Base-by-base conservation (phyloP, 2,888 invertebrate genomes). In the Hemaris fuciformis region DNA sequence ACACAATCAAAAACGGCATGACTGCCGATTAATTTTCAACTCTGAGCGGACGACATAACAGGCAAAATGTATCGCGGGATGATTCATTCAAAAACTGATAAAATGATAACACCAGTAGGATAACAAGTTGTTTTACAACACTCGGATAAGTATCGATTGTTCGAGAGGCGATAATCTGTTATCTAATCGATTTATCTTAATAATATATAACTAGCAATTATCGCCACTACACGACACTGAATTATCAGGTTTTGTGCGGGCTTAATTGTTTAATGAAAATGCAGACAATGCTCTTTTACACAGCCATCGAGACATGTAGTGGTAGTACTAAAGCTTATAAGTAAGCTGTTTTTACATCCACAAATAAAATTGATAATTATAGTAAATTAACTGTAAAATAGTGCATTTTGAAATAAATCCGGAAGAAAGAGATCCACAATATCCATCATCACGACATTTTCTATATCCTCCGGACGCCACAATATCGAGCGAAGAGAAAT, bases 61-160 rank as follows among this genome's bases (percentile, higher is more conserved):
- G 27, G 18, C 31, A 57, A 41, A 64, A 63, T 62, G 31, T 23
- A 59, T 23, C 46, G n/a, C 42, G 41, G 20, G 59, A 42, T 61
- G 53, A 59, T 59, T 57, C 15, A 56, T 61, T 61, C 38, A 61
- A 45, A 66, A 66, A 67, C 63, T 59, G 57, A 57, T 57, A 60
- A 56, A 53, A 43, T 61, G 66, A 73, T 71, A 72, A 67, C 15
- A 57, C 53, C 31, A 31, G 20, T 42, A 59, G 56, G 71, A 66
- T 76, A 78, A 70, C 69, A 62, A 62, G 66, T 69, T 72, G 73
- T 75, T 76, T 75, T 76, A 80, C 75, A 79, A 77, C 71, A 69
- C 65, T 68, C 64, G 62, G 77, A 80, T 79, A 78, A 63, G 65
- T 65, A 78, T 79, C 78, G 73, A 73, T 69, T 75, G 71, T 70